Percentiles rank a stretch among this genome's conserved stretches.
Evolutionary conservation across 1,140 invertebrate species (phyloP).

Genomic region (Yoshiicerus persimilis): DNA sequence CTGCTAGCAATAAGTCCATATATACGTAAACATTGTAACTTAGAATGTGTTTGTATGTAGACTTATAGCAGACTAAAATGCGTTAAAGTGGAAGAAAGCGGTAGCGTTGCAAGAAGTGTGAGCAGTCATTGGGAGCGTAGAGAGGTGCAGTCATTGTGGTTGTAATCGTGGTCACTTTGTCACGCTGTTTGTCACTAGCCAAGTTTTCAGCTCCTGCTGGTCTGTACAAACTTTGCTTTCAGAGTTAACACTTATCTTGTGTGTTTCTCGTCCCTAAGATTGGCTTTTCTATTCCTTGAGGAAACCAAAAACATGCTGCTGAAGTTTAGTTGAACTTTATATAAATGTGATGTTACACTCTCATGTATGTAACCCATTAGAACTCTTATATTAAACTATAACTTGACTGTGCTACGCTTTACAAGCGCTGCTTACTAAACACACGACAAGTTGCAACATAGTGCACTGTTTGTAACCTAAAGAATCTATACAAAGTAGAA

Average conservation of each 20-base stretch:
- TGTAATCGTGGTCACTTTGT: conserved; percentile 16
- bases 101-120: neutral
- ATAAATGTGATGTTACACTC: neutral
- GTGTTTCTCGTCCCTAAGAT: neutral
- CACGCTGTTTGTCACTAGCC: conserved; percentile 17
- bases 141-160: neutral
- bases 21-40: neutral
- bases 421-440: neutral
- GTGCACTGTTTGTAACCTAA: neutral
- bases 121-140: neutral
- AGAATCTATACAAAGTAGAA: neutral
- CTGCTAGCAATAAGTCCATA: no score
- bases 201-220: conserved; percentile 18
- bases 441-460: neutral
- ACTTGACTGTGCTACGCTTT: neutral
- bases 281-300: conserved; percentile 2
- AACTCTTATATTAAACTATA: neutral
- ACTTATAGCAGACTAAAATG: neutral
- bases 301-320: neutral
- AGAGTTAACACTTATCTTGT: neutral
- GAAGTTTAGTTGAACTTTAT: neutral
- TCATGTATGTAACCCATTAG: conserved; percentile 11
- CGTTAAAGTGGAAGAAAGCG: neutral
- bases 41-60: neutral
- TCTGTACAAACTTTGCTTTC: conserved; percentile 16